Conservation (phyloP, 1,140 invertebrate genomes). For the Neotoxoptera formosana region DNA sequence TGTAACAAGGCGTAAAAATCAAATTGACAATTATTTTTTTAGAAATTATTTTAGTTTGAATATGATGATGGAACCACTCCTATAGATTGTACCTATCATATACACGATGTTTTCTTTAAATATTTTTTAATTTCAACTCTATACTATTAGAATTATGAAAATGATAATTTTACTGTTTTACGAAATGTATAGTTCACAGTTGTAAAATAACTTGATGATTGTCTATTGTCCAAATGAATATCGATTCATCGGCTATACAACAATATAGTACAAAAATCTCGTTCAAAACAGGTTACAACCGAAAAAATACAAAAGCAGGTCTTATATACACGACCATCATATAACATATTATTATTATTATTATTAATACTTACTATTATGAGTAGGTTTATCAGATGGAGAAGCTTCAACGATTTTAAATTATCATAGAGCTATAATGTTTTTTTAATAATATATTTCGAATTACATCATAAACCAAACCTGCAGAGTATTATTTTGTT, state of each 20-base stretch:
- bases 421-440: not conserved
- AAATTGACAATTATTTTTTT: not conserved
- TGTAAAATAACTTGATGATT: too few relatives aligned
- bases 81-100: not conserved
- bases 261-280: not conserved
- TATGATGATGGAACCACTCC: not conserved
- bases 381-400: not conserved
- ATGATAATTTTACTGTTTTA: too few relatives aligned
- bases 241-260: not conserved
- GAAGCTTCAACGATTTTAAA: not conserved
- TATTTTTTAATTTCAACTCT: too few relatives aligned
- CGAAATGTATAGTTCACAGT: too few relatives aligned
- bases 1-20: not conserved
- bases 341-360: not conserved
- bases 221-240: not conserved
- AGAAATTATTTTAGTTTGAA: not conserved
- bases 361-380: not conserved
- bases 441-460: not conserved
- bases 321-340: not conserved
- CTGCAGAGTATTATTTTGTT: not conserved
- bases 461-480: not conserved
- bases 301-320: not conserved
- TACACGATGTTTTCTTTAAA: too few relatives aligned
- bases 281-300: not conserved
- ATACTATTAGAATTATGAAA: too few relatives aligned